Percentiles rank a stretch among this genome's conserved stretches.
Evolutionary conservation across 1,140 invertebrate species (phyloP).

Genomic region (Ceratitis capitata): DNA sequence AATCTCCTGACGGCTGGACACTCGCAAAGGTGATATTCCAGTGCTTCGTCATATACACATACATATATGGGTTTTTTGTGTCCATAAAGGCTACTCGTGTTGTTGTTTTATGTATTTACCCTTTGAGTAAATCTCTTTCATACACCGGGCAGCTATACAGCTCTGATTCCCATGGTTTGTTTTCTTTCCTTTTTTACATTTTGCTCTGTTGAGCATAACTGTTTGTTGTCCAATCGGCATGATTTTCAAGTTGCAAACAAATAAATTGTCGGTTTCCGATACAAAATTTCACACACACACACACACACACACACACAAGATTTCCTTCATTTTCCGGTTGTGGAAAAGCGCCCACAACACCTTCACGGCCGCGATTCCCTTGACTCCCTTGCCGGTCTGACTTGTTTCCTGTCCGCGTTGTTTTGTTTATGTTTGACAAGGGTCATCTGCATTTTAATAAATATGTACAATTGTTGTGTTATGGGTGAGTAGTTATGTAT

Average conservation of each 20-base stretch:
- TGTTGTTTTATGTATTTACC: background rate
- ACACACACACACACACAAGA: background rate
- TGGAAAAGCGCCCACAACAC: slow-evolving; percentile 16
- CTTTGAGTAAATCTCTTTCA: background rate
- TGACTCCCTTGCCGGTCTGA: background rate
- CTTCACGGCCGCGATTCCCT: no score
- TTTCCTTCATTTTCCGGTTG: background rate
- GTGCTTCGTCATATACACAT: background rate
- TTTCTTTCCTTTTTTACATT: no score
- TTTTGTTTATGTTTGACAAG: slow-evolving; percentile 21
- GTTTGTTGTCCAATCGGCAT: background rate
- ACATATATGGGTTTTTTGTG: no score
- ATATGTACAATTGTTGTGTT: background rate
- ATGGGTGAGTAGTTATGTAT: background rate
- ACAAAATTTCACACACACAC: background rate
- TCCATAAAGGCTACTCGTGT: background rate
- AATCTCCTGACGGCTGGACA: no score
- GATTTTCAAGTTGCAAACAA: background rate
- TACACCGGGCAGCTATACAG: background rate
- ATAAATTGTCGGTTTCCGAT: background rate
- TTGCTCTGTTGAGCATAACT: background rate
- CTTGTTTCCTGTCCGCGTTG: slow-evolving; percentile 20
- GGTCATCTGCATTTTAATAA: background rate
- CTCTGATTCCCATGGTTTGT: background rate
- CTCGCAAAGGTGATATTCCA: no score